phyloP scores from a whole-genome alignment of 2,113 vertebrate genomes.

The Piaya cayana region DNA sequence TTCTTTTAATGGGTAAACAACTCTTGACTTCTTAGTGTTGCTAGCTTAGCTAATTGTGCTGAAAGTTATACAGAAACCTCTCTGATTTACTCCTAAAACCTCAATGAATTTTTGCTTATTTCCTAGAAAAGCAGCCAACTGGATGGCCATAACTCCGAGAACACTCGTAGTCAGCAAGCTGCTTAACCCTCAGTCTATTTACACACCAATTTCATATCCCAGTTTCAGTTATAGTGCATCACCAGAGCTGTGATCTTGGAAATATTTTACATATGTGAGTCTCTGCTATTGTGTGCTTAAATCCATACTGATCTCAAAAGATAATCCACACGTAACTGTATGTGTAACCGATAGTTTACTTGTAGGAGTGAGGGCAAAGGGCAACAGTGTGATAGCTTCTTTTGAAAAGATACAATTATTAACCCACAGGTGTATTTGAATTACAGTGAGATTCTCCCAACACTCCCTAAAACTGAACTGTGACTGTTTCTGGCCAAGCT shows the following conservation, averaged over 20 bases:
- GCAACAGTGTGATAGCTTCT: neutral
- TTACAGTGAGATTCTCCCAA: neutral
- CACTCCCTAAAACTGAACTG: neutral
- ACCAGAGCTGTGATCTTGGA: neutral
- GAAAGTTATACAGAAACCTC: neutral
- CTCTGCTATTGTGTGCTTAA: neutral
- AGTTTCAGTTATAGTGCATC: neutral
- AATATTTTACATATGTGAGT: neutral
- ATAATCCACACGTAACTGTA: neutral
- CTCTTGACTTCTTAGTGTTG: neutral
- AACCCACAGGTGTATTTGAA: neutral
- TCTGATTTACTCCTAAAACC: slow-evolving; percentile 2
- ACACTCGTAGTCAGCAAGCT: neutral
- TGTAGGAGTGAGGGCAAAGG: neutral
- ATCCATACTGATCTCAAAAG: neutral
- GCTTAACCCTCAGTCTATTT: neutral
- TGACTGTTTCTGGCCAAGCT: neutral
- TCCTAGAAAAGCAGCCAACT: neutral
- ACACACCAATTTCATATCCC: neutral
- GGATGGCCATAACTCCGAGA: neutral
- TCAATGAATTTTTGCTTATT: neutral
- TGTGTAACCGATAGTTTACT: neutral
- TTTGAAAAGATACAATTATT: neutral
- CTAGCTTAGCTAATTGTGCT: neutral
- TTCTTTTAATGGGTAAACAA: neutral